Conservation (phyloP, 92 coral and sea anemone species). For the Umimayanthus chanpuru region DNA sequence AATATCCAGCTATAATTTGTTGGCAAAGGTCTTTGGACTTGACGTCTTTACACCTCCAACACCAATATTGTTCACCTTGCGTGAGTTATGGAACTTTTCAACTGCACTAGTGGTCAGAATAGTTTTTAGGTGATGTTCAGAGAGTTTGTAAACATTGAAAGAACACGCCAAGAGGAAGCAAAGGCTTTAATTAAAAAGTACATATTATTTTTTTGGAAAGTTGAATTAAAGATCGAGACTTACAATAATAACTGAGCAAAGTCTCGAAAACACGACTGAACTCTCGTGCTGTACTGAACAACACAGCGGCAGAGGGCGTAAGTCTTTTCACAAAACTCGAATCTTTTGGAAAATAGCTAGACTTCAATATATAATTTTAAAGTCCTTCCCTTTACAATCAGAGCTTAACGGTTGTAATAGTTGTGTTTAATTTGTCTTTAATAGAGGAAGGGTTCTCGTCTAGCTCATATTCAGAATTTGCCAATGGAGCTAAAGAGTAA, state of each 20-base stretch:
- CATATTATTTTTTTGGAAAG: background rate
- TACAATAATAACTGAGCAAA: background rate
- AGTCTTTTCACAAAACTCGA: background rate
- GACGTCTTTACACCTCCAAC: background rate
- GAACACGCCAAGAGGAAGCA: background rate
- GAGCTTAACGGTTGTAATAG: background rate
- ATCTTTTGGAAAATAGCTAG: background rate
- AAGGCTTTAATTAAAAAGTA: background rate
- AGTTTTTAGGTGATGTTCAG: background rate
- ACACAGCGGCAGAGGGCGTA: background rate
- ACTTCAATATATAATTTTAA: background rate
- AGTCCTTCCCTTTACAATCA: background rate
- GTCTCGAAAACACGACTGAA: background rate
- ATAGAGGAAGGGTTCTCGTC: background rate
- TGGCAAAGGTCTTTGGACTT: background rate
- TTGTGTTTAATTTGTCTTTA: background rate
- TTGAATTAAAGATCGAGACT: no score
- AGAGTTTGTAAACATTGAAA: background rate
- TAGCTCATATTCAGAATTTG: background rate
- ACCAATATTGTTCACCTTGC: background rate
- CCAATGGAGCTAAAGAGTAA: background rate
- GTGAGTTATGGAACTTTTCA: background rate
- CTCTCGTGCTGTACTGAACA: background rate
- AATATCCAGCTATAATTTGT: background rate
- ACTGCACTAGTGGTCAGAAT: background rate